phyloP scores from a whole-genome alignment of 2,113 vertebrate genomes.

The Oryzias melastigma region DNA sequence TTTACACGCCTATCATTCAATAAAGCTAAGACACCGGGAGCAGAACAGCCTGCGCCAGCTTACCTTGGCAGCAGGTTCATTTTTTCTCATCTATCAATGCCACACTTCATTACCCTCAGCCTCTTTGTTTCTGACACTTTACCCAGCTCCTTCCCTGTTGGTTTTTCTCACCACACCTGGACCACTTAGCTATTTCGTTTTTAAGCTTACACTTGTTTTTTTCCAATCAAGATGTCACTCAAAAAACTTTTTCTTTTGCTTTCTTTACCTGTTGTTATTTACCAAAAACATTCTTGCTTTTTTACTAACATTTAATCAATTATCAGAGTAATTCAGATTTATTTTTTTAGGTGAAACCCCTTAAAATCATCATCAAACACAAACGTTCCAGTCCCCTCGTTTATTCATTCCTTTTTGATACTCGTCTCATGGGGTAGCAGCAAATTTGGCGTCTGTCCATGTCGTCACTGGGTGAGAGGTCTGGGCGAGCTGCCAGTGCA shows the following conservation, averaged over 20 bases:
- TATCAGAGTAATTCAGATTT: too few species aligned
- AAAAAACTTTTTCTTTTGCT: not conserved
- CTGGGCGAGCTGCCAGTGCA: too few species aligned
- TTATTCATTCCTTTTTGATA: too few species aligned
- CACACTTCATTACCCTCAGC: conserved; percentile 50
- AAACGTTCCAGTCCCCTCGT: too few species aligned
- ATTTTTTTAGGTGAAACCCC: too few species aligned
- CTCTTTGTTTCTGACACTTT: conserved; percentile 25
- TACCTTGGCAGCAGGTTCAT: conserved; percentile 45
- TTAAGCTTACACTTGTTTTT: not conserved
- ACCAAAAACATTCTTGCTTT: too few species aligned
- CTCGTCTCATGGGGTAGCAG: too few species aligned
- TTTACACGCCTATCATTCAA: conserved; percentile 51
- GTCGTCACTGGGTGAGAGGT: too few species aligned
- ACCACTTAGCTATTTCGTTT: not conserved
- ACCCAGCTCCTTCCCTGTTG: conserved; percentile 14
- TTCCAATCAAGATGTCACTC: not conserved
- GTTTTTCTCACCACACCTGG: conserved; percentile 14
- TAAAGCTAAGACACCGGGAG: conserved; percentile 20
- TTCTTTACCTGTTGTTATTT: not conserved
- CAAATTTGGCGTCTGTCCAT: too few species aligned
- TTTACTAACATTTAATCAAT: too few species aligned
- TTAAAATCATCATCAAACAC: too few species aligned
- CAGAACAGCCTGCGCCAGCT: conserved; percentile 23
- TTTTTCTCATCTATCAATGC: conserved; percentile 43